Evolutionary conservation across 2,797 vertebrate genomes (phyloP).

Genomic region (Aplochiton taeniatus): DNA sequence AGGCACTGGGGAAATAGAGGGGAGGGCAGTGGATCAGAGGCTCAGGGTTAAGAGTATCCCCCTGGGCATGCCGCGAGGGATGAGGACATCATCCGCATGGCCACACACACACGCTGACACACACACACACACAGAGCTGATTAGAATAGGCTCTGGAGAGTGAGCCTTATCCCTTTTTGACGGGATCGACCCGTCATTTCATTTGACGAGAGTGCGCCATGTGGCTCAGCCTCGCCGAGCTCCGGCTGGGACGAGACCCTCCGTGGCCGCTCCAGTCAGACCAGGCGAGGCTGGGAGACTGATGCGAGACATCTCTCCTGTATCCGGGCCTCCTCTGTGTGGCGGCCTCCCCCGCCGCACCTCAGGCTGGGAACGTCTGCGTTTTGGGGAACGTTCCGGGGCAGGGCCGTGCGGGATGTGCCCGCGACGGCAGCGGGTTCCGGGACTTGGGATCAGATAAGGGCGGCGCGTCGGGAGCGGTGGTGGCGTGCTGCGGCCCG

Average conservation of each 20-base stretch:
- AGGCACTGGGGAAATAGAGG: slow-evolving; percentile 35
- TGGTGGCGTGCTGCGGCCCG: slow-evolving; percentile 40
- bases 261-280: slow-evolving; percentile 26
- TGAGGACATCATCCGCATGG: slow-evolving; percentile 78
- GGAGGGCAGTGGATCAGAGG: slow-evolving; percentile 73
- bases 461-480: slow-evolving; percentile 49
- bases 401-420: no score
- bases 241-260: slow-evolving; percentile 40
- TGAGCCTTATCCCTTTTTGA: slow-evolving; percentile 64
- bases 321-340: no score
- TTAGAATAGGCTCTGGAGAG: slow-evolving; percentile 65
- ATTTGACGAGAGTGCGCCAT: slow-evolving; percentile 61
- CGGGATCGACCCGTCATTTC: slow-evolving; percentile 62
- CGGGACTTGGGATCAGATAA: slow-evolving; percentile 64
- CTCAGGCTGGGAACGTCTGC: no score
- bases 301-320: slow-evolving; percentile 61
- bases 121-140: slow-evolving; percentile 66
- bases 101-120: no score
- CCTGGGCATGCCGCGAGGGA: slow-evolving; percentile 61
- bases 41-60: slow-evolving; percentile 64
- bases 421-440: no score
- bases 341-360: no score
- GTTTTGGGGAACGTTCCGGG: no score
- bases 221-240: slow-evolving; percentile 63
- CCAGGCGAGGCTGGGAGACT: slow-evolving; percentile 58